phyloP scores from a whole-genome alignment of 2,113 vertebrate genomes.

The Calypte anna region DNA sequence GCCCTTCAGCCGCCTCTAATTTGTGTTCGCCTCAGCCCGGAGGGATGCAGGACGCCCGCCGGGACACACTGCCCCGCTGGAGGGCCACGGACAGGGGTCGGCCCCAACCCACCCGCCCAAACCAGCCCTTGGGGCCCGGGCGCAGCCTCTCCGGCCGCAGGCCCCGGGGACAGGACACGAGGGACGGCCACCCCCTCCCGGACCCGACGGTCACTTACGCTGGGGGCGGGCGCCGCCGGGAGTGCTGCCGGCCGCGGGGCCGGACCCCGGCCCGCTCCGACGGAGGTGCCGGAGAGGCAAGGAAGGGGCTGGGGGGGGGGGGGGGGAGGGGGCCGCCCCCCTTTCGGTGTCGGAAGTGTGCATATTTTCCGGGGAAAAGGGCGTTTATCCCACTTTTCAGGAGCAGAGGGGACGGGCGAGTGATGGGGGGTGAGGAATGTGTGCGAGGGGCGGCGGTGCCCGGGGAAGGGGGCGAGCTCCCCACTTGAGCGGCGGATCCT shows the following conservation, averaged over 20 bases:
- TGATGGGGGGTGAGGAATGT: background rate
- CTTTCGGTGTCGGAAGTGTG: background rate
- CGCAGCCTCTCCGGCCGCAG: background rate
- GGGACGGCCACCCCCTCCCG: background rate
- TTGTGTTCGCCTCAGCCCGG: background rate
- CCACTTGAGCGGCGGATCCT: background rate
- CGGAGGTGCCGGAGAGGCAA: background rate
- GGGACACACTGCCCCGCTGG: background rate
- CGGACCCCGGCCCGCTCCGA: background rate
- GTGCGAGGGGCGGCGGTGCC: background rate
- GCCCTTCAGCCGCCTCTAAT: background rate
- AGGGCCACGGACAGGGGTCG: background rate
- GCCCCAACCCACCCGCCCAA: background rate
- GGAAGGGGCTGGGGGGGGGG: background rate
- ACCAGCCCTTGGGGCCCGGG: background rate
- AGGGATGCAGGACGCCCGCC: background rate
- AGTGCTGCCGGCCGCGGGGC: background rate
- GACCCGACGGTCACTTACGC: conserved; percentile 29
- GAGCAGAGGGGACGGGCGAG: background rate
- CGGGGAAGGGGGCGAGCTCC: background rate
- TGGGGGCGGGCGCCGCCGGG: background rate
- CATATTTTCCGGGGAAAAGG: background rate
- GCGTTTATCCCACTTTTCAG: background rate
- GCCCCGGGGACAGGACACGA: background rate
- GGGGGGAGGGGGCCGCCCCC: background rate